A percentile compares a stretch with the other conserved stretches of the same genome.
Conservation (phyloP, 2,113 vertebrate species). For the Podilymbus podiceps region DNA sequence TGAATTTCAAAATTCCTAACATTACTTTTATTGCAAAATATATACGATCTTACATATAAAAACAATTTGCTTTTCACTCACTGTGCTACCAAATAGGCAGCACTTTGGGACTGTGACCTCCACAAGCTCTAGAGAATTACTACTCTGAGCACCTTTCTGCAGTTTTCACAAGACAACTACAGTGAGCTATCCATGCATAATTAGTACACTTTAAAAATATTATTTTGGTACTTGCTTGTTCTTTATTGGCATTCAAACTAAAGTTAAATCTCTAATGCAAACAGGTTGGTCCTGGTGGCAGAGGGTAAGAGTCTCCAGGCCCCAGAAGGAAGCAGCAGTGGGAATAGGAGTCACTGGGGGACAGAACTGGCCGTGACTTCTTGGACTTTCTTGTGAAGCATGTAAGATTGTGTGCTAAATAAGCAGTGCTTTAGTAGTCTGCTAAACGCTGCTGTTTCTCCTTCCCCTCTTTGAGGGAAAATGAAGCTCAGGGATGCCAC, state of each 20-base stretch:
- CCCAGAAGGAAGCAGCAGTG: not conserved
- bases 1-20: not conserved
- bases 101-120: not conserved
- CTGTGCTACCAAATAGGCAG: not conserved
- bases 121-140: not conserved
- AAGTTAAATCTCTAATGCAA: not conserved
- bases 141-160: not conserved
- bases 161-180: not conserved
- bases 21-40: not conserved
- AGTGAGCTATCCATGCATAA: not conserved
- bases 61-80: not conserved
- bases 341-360: not conserved
- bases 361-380: not conserved
- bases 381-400: not conserved
- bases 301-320: not conserved
- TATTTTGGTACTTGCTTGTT: not conserved
- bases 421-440: not conserved
- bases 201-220: not conserved
- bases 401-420: not conserved
- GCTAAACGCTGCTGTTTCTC: not conserved
- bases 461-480: not conserved
- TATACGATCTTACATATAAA: not conserved
- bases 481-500: not conserved
- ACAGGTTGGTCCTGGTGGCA: not conserved
- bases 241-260: not conserved